Conservation (phyloP, 2,888 invertebrate species). For the Coleophora flavipennella region DNA sequence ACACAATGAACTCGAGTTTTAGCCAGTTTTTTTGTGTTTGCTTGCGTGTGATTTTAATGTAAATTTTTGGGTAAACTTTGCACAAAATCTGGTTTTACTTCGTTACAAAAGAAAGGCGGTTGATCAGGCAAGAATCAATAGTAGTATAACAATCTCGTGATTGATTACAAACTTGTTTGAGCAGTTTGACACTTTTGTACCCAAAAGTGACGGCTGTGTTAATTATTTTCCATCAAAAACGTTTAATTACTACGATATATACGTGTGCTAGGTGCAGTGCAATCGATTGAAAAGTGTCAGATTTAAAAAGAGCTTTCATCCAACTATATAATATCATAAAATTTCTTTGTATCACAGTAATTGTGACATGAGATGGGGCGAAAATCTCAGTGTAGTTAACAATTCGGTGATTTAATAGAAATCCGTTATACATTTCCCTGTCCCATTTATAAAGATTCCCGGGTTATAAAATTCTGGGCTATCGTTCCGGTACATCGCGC, state of each 20-base stretch:
- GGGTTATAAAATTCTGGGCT: constrained; percentile 19
- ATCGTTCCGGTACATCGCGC: constrained; percentile 47
- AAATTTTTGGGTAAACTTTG: constrained; percentile 62
- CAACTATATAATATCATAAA: not conserved
- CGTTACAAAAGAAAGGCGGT: constrained; percentile 50
- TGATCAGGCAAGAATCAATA: constrained; percentile 51
- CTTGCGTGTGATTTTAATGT: constrained; percentile 65
- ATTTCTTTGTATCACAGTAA: not conserved
- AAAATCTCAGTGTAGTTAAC: constrained; percentile 1
- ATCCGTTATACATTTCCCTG: constrained; percentile 27
- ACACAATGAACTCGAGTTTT: constrained; percentile 63
- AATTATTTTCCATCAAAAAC: constrained; percentile 36
- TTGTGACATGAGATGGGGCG: constrained; percentile 3
- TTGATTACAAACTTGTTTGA: constrained; percentile 69
- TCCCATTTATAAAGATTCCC: constrained; percentile 31
- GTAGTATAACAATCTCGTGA: constrained; percentile 63
- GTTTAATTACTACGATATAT: constrained; percentile 18
- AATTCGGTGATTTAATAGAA: constrained; percentile 12
- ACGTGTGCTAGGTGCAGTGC: not conserved
- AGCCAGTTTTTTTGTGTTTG: constrained; percentile 52
- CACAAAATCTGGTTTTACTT: constrained; percentile 51
- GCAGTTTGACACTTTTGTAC: constrained; percentile 48
- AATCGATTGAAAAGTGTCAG: not conserved
- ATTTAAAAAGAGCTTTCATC: not conserved
- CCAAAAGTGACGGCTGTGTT: constrained; percentile 24